A percentile compares a stretch with the other conserved stretches of the same genome.
phyloP scores from a whole-genome alignment of 2,888 invertebrate genomes.

The Ceriagrion tenellum region DNA sequence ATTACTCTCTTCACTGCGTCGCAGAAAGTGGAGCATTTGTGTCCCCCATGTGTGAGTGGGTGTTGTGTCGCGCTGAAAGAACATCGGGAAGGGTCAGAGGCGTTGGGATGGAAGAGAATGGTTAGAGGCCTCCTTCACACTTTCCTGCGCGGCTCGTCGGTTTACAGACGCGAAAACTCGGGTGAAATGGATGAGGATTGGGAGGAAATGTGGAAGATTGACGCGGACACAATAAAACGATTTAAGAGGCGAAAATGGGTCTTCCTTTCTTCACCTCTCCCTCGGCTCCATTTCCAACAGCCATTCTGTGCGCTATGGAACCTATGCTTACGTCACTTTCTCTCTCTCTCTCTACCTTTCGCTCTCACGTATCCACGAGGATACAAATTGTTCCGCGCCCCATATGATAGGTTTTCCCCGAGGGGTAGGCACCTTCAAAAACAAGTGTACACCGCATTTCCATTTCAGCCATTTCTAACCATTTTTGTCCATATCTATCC shows the following conservation, averaged over 20 bases:
- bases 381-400: too few species aligned
- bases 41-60: too few species aligned
- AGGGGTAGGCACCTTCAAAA: too few species aligned
- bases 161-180: background rate
- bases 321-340: background rate
- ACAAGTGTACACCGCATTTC: background rate
- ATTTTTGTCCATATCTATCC: too few species aligned
- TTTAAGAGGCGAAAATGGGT: constrained; percentile 28
- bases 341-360: background rate
- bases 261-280: background rate
- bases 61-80: background rate
- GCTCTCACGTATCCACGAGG: background rate
- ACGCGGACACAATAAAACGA: constrained; percentile 59
- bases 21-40: background rate
- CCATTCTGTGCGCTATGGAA: background rate
- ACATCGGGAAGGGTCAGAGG: background rate
- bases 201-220: constrained; percentile 3
- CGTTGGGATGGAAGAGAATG: background rate
- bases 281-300: background rate
- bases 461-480: too few species aligned
- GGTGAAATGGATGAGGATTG: background rate
- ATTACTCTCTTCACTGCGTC: background rate
- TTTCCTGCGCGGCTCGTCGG: constrained; percentile 4
- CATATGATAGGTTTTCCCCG: too few species aligned
- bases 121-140: background rate